Evolutionary conservation across 2,797 vertebrate genomes (phyloP), one percentile per base, ranked within the genome.

Genomic region (Esox masquinongy): DNA sequence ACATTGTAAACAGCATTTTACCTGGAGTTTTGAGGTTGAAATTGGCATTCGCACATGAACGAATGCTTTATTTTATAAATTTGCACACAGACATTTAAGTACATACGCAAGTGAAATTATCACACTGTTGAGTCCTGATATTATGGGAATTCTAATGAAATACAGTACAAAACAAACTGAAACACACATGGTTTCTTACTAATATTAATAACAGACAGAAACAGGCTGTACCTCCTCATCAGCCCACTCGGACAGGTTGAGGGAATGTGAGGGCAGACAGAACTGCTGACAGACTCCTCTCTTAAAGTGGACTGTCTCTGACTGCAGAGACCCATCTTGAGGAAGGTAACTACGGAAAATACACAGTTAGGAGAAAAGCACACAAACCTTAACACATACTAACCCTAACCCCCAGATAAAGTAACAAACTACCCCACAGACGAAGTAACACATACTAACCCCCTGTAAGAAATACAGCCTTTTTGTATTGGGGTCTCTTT

Each of bases 281-380:
- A 99, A 99, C 92, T 99, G 97, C 91, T 99, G 98, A 87, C 95
- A 96, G 72, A 99, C 96, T 0, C 98, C 98, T 8, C 96, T 90
- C 92, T 98, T 98, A 84, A 97, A 99, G 88, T 96, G 96, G 79
- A 98, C 96, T 0, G 97, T 99, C 92, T 99, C 98, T 0, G 98
- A 99, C 92, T 99, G 97, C 82, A 98, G 92, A 43, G 95, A 95
- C 89, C 89, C 93, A 89, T 99, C 96, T 91, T 96, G 97, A 19
- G 98, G 96, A 75, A 96, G 90, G 90, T 99, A 99, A 76, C 98
- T 99, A 51, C 73, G 72, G 70, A 70, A 59, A n/a, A 66, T 19
- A 59, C 53, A 59, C 8, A n/a, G 16, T 9, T 59, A 8, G 16
- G 17, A 19, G 19, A 53, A 22, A 9, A 59, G 22, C 1, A 15